Conservation (phyloP, 2,888 invertebrate genomes). For the Xylota segnis region DNA sequence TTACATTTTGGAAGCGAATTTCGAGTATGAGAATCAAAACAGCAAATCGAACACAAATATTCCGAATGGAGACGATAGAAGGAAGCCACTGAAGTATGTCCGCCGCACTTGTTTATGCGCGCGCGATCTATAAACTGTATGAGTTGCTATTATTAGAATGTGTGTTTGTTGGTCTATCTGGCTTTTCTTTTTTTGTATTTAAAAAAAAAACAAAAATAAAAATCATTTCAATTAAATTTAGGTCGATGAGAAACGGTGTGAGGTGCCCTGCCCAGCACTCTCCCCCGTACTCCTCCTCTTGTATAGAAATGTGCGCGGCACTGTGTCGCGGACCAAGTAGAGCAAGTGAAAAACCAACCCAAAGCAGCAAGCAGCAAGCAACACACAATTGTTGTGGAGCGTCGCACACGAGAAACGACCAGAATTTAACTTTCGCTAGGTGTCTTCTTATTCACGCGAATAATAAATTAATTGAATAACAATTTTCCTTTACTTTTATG, state of each 20-base stretch:
- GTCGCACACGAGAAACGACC: background rate
- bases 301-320: constrained; percentile 49
- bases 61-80: constrained; percentile 18
- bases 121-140: constrained; percentile 63
- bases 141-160: constrained; percentile 68
- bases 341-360: constrained; percentile 56
- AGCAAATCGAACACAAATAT: constrained; percentile 45
- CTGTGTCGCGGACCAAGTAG: constrained; percentile 69
- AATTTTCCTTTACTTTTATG: constrained; percentile 50
- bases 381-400: background rate
- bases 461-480: constrained; percentile 62
- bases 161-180: constrained; percentile 31
- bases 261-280: constrained; percentile 47
- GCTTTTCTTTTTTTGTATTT: constrained; percentile 18
- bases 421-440: constrained; percentile 58
- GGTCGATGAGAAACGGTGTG: constrained; percentile 65
- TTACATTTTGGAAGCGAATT: constrained; percentile 57
- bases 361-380: constrained; percentile 9
- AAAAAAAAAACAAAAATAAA: constrained; percentile 42
- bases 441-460: constrained; percentile 57
- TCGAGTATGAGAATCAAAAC: constrained; percentile 41
- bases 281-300: background rate
- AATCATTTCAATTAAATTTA: constrained; percentile 76
- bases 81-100: constrained; percentile 75
- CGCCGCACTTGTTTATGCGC: constrained; percentile 73